Conservation (phyloP, 2,797 vertebrate genomes). For the Denticeps clupeoides region DNA sequence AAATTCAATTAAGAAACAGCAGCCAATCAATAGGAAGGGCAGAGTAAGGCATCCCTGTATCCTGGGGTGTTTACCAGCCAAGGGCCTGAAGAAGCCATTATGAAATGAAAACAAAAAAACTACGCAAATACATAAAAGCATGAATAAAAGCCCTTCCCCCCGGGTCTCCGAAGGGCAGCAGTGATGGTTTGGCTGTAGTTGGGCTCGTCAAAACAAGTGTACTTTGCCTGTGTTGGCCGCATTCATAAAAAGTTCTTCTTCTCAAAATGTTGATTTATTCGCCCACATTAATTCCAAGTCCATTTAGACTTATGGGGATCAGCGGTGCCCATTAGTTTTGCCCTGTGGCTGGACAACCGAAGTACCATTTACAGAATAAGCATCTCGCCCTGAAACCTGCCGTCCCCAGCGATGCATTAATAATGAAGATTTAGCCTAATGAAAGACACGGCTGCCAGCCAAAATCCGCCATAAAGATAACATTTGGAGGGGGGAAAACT, state of each 20-base stretch:
- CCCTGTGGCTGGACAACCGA: slow-evolving; percentile 59
- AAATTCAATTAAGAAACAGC: slow-evolving; percentile 63
- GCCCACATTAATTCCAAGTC: slow-evolving; percentile 34
- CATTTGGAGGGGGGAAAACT: slow-evolving; percentile 50
- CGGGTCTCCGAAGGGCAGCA: slow-evolving; percentile 14
- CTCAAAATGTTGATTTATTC: slow-evolving; percentile 35
- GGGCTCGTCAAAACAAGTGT: too few species aligned
- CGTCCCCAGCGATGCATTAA: slow-evolving; percentile 59
- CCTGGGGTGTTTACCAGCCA: slow-evolving; percentile 22
- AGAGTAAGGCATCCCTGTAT: slow-evolving; percentile 38
- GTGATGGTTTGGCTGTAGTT: too few species aligned
- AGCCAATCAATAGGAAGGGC: slow-evolving; percentile 57
- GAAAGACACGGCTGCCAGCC: slow-evolving; percentile 57
- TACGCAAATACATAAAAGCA: not conserved
- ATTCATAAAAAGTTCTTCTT: not conserved
- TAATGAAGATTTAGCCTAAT: slow-evolving; percentile 62
- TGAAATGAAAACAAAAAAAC: slow-evolving; percentile 47
- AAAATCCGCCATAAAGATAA: slow-evolving; percentile 58
- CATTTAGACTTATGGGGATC: slow-evolving; percentile 49
- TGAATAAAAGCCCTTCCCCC: not conserved
- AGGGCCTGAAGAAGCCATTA: slow-evolving; percentile 13
- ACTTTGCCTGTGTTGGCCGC: not conserved
- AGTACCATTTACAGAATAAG: slow-evolving; percentile 60
- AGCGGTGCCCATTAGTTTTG: slow-evolving; percentile 59
- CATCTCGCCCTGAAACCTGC: slow-evolving; percentile 55